Base-by-base conservation (phyloP, 2,888 invertebrate genomes). In the Desoria tigrina region DNA sequence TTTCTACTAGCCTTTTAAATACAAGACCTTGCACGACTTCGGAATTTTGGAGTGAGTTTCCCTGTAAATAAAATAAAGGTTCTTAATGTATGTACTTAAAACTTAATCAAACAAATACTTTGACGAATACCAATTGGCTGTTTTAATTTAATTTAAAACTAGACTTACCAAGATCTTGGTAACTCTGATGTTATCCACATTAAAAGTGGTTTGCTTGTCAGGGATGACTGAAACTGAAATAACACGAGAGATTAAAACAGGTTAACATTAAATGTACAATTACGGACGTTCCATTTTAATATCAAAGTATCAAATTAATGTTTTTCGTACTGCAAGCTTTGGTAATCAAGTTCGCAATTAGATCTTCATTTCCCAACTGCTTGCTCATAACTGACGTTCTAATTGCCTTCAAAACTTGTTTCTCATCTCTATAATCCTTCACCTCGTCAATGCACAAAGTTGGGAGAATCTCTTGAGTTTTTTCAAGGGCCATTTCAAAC, bases 341-440 rank as follows among this genome's bases (percentile, higher is more conserved):
- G 18, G 90, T 84, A n/a, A 96, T 89, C 42, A 97, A 83, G 50
- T 86, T 86, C 23, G 94, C 85, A 16, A 99, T 83, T 77, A 95
- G 90, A 77, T 97, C 95, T 83, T 99, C 98, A 82, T 94, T 88
- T 14, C 98, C 98, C 82, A 92, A 95, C 79, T 99, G 98, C 82
- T 99, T 99, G 61, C 97, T 95, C 90, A 96, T 96, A 61, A 99
- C 87, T 0, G 95, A 83, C 0, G 95, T 86, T 72, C 84, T 86
- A 55, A 99, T 85, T 23, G 87, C 89, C 76, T 86, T 86, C 23
- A 83, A 84, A 0, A 95, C 90, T 76, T 89, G 87, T 11, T 85
- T 83, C 63, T 87, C 79, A 81, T 92, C 80, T 83, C 81, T 79
- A 60, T 82, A 72, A 77, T 87, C 84, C 77, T 90, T 90, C 7